These are phyloP conservation scores for Perizoma affinitatum DNA, from an alignment of 2,888 invertebrate genomes.

Conservation along the genomic window DNA sequence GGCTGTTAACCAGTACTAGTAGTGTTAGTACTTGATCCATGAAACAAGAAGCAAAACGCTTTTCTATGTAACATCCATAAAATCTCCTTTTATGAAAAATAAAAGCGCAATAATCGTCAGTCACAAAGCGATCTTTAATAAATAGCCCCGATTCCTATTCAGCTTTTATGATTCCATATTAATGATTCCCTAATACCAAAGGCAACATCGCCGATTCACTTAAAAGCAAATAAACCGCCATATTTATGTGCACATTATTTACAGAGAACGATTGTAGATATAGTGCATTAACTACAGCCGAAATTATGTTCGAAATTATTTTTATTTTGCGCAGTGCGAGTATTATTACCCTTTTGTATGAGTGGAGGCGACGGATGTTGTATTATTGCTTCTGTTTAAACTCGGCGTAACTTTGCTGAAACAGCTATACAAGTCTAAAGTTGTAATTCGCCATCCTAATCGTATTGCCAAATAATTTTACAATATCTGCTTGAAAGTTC, in stretches of 20 bases:
- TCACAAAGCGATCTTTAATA: not conserved
- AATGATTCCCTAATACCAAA: conserved; percentile 26
- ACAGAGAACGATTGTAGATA: conserved; percentile 39
- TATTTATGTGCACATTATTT: conserved; percentile 39
- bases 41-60: too few species aligned
- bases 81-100: too few species aligned
- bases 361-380: conserved; percentile 52
- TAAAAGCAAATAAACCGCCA: conserved; percentile 37
- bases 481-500: too few species aligned
- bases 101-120: too few species aligned
- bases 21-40: too few species aligned
- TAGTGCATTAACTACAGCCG: conserved; percentile 40
- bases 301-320: conserved; percentile 49
- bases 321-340: conserved; percentile 48
- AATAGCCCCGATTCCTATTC: conserved; percentile 5
- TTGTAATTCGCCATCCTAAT: too few species aligned
- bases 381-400: conserved; percentile 62
- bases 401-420: conserved; percentile 33
- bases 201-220: conserved; percentile 35
- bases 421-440: not conserved
- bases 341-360: conserved; percentile 55
- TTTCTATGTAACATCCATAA: too few species aligned
- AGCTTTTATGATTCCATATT: conserved; percentile 22
- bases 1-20: too few species aligned
- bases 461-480: too few species aligned